These are phyloP conservation scores for Typhlichthys eigenmanni DNA, from an alignment of 2,797 vertebrate species.

Conservation along the genomic window DNA sequence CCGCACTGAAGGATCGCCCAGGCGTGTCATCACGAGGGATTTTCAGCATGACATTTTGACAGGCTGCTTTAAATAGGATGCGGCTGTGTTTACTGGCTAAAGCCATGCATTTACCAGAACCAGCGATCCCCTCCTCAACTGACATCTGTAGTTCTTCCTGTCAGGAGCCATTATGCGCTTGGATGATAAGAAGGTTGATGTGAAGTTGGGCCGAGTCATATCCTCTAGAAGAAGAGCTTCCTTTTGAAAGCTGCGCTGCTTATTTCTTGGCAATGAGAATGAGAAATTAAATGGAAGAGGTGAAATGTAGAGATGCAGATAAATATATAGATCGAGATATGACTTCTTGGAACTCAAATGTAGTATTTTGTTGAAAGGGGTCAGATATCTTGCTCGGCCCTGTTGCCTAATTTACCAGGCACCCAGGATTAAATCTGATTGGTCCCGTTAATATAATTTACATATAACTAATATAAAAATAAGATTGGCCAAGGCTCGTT, in stretches of 20 bases:
- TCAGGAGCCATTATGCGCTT: slow-evolving; percentile 36
- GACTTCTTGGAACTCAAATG: slow-evolving; percentile 25
- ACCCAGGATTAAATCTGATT: slow-evolving; percentile 34
- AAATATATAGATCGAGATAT: neutral
- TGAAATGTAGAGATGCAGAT: neutral
- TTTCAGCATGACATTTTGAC: slow-evolving; percentile 53
- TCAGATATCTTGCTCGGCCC: slow-evolving; percentile 26
- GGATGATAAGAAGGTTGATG: slow-evolving; percentile 37
- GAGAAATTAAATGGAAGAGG: neutral
- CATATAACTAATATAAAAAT: slow-evolving; percentile 14
- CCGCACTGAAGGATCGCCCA: slow-evolving; percentile 26
- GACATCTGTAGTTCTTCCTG: slow-evolving; percentile 52
- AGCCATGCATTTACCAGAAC: slow-evolving; percentile 40
- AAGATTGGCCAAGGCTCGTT: slow-evolving; percentile 55
- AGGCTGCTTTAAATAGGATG: slow-evolving; percentile 36
- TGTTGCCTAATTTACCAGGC: slow-evolving; percentile 16
- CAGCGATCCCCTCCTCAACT: slow-evolving; percentile 28
- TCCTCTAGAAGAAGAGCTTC: slow-evolving; percentile 38
- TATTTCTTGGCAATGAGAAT: slow-evolving; percentile 13
- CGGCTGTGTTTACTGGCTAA: slow-evolving; percentile 46
- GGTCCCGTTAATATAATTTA: slow-evolving; percentile 44
- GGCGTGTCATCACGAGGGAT: slow-evolving; percentile 34
- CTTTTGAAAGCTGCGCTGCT: slow-evolving; percentile 5
- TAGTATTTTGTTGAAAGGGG: slow-evolving; percentile 24
- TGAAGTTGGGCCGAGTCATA: slow-evolving; percentile 26